Conservation (phyloP, 2,888 invertebrate species). For the Clusia tigrina region DNA sequence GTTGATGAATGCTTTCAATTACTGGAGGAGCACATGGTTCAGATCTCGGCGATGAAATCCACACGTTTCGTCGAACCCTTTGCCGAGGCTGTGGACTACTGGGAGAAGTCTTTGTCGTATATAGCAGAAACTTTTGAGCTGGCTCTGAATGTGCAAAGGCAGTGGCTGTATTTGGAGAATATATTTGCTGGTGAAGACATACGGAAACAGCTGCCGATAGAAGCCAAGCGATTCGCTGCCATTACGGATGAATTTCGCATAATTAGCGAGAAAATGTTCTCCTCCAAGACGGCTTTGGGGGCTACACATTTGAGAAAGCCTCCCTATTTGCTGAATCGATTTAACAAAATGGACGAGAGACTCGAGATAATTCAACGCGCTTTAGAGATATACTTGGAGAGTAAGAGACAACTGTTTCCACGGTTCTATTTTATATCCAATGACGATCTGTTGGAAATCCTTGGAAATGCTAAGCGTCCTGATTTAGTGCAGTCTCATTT, state of each 20-base stretch:
- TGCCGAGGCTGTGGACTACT: conserved; percentile 81
- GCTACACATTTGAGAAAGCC: conserved; percentile 71
- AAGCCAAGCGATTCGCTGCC: conserved; percentile 77
- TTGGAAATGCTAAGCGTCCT: conserved; percentile 86
- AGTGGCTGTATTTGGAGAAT: conserved; percentile 88
- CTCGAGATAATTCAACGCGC: conserved; percentile 84
- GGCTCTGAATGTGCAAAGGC: conserved; percentile 81
- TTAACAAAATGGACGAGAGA: conserved; percentile 77
- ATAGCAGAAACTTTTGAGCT: conserved; percentile 84
- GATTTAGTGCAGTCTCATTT: conserved; percentile 84
- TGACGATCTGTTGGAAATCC: conserved; percentile 76
- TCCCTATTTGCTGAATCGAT: conserved; percentile 72
- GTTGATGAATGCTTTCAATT: conserved; percentile 80
- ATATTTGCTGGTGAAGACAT: conserved; percentile 90
- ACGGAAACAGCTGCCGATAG: conserved; percentile 80
- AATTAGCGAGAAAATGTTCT: conserved; percentile 67
- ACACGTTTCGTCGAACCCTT: conserved; percentile 89
- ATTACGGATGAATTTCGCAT: conserved; percentile 77
- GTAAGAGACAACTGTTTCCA: conserved; percentile 87
- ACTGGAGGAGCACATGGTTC: conserved; percentile 85
- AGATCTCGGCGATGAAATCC: conserved; percentile 86
- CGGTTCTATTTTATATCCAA: conserved; percentile 85
- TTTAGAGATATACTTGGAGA: conserved; percentile 85
- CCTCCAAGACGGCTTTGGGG: conserved; percentile 67
- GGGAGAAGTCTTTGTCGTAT: conserved; percentile 85